Percentiles rank a stretch among this genome's conserved stretches.
These are phyloP conservation scores for Neogobius melanostomus DNA, from an alignment of 2,113 vertebrate species.

Conservation along the genomic window DNA sequence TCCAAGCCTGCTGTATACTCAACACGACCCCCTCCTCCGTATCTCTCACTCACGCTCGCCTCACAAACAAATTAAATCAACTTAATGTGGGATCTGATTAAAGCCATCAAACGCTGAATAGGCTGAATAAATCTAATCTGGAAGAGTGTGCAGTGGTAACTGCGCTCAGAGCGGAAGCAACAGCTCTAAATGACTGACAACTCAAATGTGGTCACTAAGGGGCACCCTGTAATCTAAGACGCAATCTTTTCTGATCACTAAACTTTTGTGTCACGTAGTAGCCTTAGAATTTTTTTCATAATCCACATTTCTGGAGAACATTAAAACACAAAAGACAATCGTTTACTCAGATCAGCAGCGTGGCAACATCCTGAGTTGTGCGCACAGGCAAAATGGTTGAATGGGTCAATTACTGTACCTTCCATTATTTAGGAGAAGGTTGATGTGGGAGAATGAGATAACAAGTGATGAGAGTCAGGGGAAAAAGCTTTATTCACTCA, in stretches of 20 bases:
- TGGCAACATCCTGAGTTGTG: conserved; percentile 5
- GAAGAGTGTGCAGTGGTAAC: conserved; percentile 22
- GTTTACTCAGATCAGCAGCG: conserved; percentile 20
- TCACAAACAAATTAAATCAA: conserved; percentile 64
- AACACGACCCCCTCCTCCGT: conserved; percentile 19
- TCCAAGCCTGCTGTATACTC: conserved; percentile 36
- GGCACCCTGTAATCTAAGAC: background rate
- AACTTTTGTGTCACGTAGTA: background rate
- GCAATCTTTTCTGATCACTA: background rate
- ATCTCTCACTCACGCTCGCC: conserved; percentile 2
- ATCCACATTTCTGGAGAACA: conserved; percentile 19
- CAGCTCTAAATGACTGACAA: conserved; percentile 22
- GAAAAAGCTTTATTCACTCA: background rate
- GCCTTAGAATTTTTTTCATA: background rate
- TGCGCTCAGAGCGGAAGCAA: conserved; percentile 32
- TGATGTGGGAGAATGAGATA: background rate
- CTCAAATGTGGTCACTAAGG: conserved; percentile 1
- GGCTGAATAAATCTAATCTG: conserved; percentile 50
- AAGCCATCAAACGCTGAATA: conserved; percentile 43
- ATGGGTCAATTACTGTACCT: conserved; percentile 23
- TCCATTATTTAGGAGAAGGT: conserved; percentile 21
- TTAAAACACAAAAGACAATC: conserved; percentile 18
- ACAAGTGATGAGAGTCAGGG: background rate
- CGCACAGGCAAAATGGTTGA: conserved; percentile 10
- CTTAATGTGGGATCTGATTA: conserved; percentile 53